Evolutionary conservation across 2,888 invertebrate genomes (phyloP).

Genomic region (Apamea crenata): DNA sequence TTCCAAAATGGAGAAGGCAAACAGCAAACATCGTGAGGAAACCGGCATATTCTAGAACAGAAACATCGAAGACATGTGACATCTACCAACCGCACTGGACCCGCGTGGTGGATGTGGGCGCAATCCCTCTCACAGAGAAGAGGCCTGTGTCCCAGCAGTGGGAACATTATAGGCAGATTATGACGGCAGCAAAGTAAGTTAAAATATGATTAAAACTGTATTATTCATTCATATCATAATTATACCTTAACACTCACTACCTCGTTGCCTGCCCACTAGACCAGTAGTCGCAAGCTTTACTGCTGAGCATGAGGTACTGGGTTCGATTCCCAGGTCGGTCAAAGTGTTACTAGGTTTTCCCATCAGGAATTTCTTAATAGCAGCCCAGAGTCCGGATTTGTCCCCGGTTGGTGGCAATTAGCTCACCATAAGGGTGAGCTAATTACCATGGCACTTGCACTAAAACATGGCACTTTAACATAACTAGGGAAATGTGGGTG

Average conservation of each 20-base stretch:
- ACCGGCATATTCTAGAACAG: too few species aligned
- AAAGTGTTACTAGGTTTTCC: not conserved
- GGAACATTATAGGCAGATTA: too few species aligned
- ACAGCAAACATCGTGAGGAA: too few species aligned
- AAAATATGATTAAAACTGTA: not conserved
- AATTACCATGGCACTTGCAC: too few species aligned
- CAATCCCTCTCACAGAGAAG: too few species aligned
- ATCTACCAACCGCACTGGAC: too few species aligned
- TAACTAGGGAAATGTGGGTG: not conserved
- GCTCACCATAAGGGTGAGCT: too few species aligned
- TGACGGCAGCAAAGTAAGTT: not conserved
- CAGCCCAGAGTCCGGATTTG: not conserved
- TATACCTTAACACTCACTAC: not conserved
- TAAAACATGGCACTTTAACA: not conserved
- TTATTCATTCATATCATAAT: not conserved
- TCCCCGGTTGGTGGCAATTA: not conserved
- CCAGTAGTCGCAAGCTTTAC: not conserved
- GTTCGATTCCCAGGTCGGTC: not conserved
- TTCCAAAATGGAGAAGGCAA: too few species aligned
- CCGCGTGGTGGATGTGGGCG: too few species aligned
- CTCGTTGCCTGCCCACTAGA: not conserved
- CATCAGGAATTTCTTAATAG: too few species aligned
- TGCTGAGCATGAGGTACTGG: not conserved
- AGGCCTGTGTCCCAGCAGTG: too few species aligned
- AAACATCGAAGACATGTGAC: too few species aligned